A percentile compares a stretch with the other conserved stretches of the same genome.
phyloP scores from a whole-genome alignment of 2,888 invertebrate species.

The Spialia ferax region DNA sequence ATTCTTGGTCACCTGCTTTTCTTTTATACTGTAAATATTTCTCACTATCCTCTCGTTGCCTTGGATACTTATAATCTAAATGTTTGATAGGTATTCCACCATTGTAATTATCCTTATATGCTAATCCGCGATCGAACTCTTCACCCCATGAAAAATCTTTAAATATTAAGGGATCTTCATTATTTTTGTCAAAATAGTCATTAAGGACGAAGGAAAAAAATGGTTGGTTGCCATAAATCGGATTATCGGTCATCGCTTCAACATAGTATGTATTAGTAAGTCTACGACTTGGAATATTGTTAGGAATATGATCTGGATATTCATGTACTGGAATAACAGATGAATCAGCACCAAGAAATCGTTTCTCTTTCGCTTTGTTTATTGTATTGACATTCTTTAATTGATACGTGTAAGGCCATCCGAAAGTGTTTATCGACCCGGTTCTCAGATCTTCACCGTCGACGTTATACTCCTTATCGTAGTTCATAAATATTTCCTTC shows the following conservation, averaged over 20 bases:
- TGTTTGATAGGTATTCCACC: conserved; percentile 53
- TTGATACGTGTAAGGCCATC: conserved; percentile 68
- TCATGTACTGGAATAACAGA: conserved; percentile 72
- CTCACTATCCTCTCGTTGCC: conserved; percentile 5
- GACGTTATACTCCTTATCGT: conserved; percentile 54
- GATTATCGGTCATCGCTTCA: conserved; percentile 59
- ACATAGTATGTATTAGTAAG: conserved; percentile 41
- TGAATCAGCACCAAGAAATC: conserved; percentile 53
- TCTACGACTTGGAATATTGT: conserved; percentile 39
- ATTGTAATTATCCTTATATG: conserved; percentile 46
- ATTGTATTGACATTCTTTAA: conserved; percentile 55
- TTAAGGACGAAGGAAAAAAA: conserved; percentile 71
- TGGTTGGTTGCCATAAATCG: conserved; percentile 64
- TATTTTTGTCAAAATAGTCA: conserved; percentile 67
- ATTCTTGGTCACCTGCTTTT: conserved; percentile 42
- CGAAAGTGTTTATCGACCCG: conserved; percentile 59
- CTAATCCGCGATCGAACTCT: conserved; percentile 58
- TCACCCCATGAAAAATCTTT: conserved; percentile 66
- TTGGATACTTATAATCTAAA: conserved; percentile 44
- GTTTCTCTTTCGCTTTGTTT: conserved; percentile 71
- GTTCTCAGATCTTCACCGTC: conserved; percentile 72
- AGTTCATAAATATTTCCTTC: conserved; percentile 45
- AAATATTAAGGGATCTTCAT: conserved; percentile 63
- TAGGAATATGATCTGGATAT: conserved; percentile 56
- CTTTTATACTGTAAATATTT: background rate